Evolutionary conservation across 2,888 invertebrate species (phyloP).

Genomic region (Philaethria dido): DNA sequence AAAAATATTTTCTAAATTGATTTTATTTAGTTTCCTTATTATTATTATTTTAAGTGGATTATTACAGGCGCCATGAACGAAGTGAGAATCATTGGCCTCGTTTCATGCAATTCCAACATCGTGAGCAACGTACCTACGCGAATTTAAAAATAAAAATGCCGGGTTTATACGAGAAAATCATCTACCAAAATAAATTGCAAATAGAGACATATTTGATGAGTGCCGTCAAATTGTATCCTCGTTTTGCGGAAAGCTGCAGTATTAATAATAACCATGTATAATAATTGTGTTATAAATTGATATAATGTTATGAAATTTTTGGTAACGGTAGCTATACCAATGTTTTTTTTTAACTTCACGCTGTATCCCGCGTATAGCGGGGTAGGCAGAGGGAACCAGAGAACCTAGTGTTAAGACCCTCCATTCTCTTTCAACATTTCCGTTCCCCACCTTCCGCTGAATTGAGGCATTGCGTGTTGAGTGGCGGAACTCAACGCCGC

Average conservation of each 20-base stretch:
- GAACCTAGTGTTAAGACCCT: too few relatives aligned
- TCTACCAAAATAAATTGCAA: constrained; percentile 57
- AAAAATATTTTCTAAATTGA: too few relatives aligned
- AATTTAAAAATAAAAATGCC: constrained; percentile 64
- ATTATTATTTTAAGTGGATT: neutral
- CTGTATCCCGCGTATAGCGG: too few relatives aligned
- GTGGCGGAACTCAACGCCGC: too few relatives aligned
- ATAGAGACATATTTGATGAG: constrained; percentile 54
- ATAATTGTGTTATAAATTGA: neutral
- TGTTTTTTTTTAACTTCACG: too few relatives aligned
- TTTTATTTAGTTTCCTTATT: neutral
- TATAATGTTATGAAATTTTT: neutral
- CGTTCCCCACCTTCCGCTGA: too few relatives aligned
- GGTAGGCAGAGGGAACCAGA: too few relatives aligned
- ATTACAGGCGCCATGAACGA: constrained; percentile 51
- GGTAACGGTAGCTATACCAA: too few relatives aligned
- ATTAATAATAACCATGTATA: neutral
- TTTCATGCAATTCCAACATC: constrained; percentile 55
- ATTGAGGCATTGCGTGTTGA: too few relatives aligned
- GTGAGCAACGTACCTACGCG: constrained; percentile 53
- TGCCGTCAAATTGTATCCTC: neutral
- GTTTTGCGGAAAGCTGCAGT: constrained; percentile 6
- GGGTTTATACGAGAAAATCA: constrained; percentile 48
- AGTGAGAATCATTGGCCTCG: constrained; percentile 61
- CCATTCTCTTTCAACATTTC: too few relatives aligned